phyloP scores from a whole-genome alignment of 2,888 invertebrate species.

The Chymomyza amoena region DNA sequence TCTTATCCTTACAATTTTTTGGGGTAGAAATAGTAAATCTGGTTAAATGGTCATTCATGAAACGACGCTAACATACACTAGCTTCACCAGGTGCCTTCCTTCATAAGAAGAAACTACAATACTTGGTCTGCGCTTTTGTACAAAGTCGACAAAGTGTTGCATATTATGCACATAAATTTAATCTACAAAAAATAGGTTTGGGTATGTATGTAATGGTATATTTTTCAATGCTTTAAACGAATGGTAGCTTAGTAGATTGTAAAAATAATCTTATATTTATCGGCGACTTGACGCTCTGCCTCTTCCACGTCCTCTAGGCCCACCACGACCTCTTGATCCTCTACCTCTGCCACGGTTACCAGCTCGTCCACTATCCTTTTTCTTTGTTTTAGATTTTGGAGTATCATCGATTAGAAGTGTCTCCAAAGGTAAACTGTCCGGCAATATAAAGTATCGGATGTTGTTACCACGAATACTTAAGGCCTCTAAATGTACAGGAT shows the following conservation, averaged over 20 bases:
- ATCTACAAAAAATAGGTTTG: no score
- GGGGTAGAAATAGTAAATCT: no score
- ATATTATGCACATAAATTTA: no score
- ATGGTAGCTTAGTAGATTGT: background rate
- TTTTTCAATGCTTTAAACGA: background rate
- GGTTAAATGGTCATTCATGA: no score
- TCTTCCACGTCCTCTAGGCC: slow-evolving; percentile 76
- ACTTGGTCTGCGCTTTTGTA: background rate
- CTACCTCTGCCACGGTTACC: slow-evolving; percentile 86
- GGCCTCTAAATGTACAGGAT: slow-evolving; percentile 95
- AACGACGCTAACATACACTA: no score
- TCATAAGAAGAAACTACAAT: no score
- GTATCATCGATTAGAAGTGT: slow-evolving; percentile 97
- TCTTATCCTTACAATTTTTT: no score
- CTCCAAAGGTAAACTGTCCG: slow-evolving; percentile 97
- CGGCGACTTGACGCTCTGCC: slow-evolving; percentile 72
- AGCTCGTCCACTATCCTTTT: slow-evolving; percentile 89
- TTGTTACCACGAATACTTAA: slow-evolving; percentile 97
- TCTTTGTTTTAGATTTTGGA: slow-evolving; percentile 95
- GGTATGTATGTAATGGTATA: background rate
- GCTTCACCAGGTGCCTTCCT: no score
- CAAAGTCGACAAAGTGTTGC: background rate
- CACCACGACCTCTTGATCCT: slow-evolving; percentile 83
- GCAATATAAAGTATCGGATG: slow-evolving; percentile 96
- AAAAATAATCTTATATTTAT: slow-evolving; percentile 36